Conservation (phyloP, 2,113 vertebrate species). For the Ploceus nigricollis region DNA sequence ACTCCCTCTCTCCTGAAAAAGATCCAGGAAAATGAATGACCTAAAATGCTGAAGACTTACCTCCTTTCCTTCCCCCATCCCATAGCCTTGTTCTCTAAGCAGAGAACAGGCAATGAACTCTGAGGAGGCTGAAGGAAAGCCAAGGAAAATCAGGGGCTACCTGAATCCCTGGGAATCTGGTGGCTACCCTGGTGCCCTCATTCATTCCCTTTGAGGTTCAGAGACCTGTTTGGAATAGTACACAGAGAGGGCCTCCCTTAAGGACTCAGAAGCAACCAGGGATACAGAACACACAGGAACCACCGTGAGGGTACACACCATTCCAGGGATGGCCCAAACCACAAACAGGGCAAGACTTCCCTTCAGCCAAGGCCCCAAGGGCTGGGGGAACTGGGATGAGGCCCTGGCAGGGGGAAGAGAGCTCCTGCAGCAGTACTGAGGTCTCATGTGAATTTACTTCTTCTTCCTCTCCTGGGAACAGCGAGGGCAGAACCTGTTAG, state of each 20-base stretch:
- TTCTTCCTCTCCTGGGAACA: conserved; percentile 85
- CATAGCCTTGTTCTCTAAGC: conserved; percentile 48
- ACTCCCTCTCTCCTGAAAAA: conserved; percentile 42
- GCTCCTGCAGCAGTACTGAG: conserved; percentile 39
- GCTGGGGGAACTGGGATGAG: conserved; percentile 48
- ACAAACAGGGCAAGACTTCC: conserved; percentile 50
- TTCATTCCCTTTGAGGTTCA: conserved; percentile 58
- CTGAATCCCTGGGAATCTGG: conserved; percentile 59
- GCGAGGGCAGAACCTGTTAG: conserved; percentile 80
- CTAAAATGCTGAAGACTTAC: conserved; percentile 47
- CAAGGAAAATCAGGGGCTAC: conserved; percentile 55
- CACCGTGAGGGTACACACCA: conserved; percentile 56
- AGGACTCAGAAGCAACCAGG: conserved; percentile 43
- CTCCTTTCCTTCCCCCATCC: conserved; percentile 58
- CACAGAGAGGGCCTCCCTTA: conserved; percentile 44
- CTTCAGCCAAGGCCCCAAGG: conserved; percentile 45
- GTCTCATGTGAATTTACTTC: conserved; percentile 67
- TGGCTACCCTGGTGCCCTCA: conserved; percentile 61
- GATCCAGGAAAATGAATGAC: conserved; percentile 37
- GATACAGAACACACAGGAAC: conserved; percentile 47
- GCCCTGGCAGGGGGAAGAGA: conserved; percentile 51
- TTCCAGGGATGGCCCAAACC: conserved; percentile 59
- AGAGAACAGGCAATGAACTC: conserved; percentile 47
- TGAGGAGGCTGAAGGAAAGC: conserved; percentile 59
- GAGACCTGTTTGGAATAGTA: conserved; percentile 61